Evolutionary conservation across 2,797 vertebrate genomes (phyloP).

Genomic region (Brachyrhaphis roseni): DNA sequence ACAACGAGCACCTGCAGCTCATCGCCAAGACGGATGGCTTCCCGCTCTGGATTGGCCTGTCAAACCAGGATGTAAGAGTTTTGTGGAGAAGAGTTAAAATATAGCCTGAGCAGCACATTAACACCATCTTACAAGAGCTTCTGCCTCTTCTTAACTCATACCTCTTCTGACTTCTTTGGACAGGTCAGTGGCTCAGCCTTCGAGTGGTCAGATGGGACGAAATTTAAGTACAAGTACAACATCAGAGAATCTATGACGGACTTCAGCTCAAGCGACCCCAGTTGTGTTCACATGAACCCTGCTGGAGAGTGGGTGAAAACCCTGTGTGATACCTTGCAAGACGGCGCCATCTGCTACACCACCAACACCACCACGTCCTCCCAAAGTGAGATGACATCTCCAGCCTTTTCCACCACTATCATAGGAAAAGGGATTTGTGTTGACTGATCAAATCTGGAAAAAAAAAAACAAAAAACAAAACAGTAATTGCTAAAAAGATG

Average conservation of each 20-base stretch:
- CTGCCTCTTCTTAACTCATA: neutral
- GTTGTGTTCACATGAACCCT: conserved; percentile 84
- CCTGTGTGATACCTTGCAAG: conserved; percentile 74
- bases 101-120: neutral
- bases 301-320: conserved; percentile 83
- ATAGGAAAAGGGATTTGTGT: neutral
- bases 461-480: neutral
- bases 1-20: conserved; percentile 80
- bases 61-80: conserved; percentile 88
- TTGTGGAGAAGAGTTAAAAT: neutral
- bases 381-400: conserved; percentile 65
- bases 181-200: conserved; percentile 81
- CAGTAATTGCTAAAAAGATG: neutral
- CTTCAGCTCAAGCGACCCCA: conserved; percentile 58
- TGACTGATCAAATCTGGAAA: neutral
- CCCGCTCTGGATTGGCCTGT: conserved; percentile 92
- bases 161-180: neutral
- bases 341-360: conserved; percentile 94
- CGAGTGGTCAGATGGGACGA: conserved; percentile 94
- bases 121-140: neutral
- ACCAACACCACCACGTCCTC: conserved; percentile 48
- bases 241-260: conserved; percentile 48
- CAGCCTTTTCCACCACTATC: neutral
- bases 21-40: conserved; percentile 88
- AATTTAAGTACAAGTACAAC: conserved; percentile 73